phyloP scores from a whole-genome alignment of 2,888 invertebrate species.

The Sesia apiformis region DNA sequence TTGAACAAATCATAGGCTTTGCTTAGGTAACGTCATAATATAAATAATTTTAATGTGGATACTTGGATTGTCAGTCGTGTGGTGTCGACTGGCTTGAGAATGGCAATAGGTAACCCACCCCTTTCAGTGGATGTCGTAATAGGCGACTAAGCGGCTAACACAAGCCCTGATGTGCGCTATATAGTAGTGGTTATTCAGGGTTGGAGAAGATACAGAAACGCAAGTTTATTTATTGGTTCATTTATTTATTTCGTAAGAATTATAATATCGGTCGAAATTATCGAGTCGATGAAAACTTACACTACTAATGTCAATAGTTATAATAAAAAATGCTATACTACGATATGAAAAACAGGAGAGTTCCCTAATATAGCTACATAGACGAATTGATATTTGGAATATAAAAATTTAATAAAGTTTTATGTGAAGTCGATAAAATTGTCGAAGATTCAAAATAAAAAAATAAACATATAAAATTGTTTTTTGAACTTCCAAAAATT shows the following conservation, averaged over 20 bases:
- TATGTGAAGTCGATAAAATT: slow-evolving; percentile 37
- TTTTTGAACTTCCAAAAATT: slow-evolving; percentile 56
- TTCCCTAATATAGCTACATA: slow-evolving; percentile 30
- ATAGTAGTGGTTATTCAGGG: too few species aligned
- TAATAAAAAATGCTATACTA: slow-evolving; percentile 26
- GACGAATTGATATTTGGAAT: slow-evolving; percentile 35
- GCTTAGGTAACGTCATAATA: too few species aligned
- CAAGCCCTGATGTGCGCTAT: too few species aligned
- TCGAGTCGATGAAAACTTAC: slow-evolving; percentile 32
- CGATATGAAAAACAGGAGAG: slow-evolving; percentile 31
- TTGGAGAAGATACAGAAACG: slow-evolving; percentile 8
- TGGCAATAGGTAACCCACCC: too few species aligned
- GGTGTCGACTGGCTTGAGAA: too few species aligned
- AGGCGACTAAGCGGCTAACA: too few species aligned
- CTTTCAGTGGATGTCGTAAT: too few species aligned
- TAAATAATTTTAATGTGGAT: too few species aligned
- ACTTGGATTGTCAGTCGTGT: too few species aligned
- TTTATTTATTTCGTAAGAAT: slow-evolving; percentile 43
- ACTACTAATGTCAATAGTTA: slow-evolving; percentile 31
- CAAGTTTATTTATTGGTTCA: slow-evolving; percentile 23
- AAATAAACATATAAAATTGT: slow-evolving; percentile 1
- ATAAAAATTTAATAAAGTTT: slow-evolving; percentile 16
- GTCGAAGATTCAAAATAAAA: slow-evolving; percentile 48
- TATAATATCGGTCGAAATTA: slow-evolving; percentile 29
- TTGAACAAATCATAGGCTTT: too few species aligned